Evolutionary conservation across 2,113 vertebrate genomes (phyloP).

Genomic region (Pampusana beccarii): DNA sequence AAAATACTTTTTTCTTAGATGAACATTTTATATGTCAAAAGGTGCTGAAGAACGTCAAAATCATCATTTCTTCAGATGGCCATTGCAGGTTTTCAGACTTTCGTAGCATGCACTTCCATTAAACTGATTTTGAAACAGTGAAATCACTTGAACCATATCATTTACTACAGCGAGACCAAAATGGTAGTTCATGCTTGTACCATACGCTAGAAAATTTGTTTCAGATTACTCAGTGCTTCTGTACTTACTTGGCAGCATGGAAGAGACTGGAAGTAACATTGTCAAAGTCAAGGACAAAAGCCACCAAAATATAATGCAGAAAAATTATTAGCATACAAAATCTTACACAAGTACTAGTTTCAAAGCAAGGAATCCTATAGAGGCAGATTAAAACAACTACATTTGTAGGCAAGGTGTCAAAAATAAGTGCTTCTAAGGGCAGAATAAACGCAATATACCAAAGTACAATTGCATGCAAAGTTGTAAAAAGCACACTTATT

Average conservation of each 20-base stretch:
- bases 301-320: neutral
- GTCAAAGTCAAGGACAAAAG: constrained; percentile 81
- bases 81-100: neutral
- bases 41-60: neutral
- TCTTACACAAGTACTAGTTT: neutral
- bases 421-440: neutral
- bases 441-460: neutral
- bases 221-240: neutral
- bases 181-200: neutral
- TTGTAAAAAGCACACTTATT: neutral
- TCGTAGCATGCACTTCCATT: neutral
- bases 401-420: neutral
- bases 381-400: neutral
- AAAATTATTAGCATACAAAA: neutral
- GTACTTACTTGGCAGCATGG: constrained; percentile 98
- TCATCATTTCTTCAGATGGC: neutral
- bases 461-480: neutral
- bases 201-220: neutral
- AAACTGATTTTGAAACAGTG: neutral
- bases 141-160: neutral
- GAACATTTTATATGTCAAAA: neutral
- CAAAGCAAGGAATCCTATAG: neutral
- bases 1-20: neutral
- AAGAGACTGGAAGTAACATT: constrained; percentile 84
- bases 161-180: neutral